A percentile compares a stretch with the other conserved stretches of the same genome.
Evolutionary conservation across 2,797 vertebrate species (phyloP).

Genomic region (Syngnathus rostellatus): DNA sequence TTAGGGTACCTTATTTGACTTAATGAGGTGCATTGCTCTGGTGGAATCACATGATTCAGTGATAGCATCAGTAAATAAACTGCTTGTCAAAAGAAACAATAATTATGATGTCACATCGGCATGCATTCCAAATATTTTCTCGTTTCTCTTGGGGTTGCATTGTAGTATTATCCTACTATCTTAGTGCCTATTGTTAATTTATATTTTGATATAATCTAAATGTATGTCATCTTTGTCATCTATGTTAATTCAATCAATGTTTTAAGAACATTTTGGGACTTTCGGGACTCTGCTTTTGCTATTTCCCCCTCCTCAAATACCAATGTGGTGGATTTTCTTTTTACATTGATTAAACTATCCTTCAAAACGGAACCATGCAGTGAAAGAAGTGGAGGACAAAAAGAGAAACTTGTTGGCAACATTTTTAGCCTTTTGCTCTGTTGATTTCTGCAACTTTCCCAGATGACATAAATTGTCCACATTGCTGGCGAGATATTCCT

Average conservation of each 20-base stretch:
- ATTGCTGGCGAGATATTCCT: slow-evolving; percentile 34
- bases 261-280: background rate
- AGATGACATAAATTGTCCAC: slow-evolving; percentile 7
- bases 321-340: background rate
- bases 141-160: background rate
- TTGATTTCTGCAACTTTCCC: slow-evolving; percentile 14
- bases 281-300: background rate
- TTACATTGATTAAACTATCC: background rate
- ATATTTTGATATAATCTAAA: background rate
- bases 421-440: background rate
- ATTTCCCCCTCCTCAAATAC: background rate
- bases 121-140: background rate
- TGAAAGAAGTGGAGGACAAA: background rate
- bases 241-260: background rate
- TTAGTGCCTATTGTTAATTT: background rate
- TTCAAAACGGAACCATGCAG: background rate
- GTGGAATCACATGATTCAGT: background rate
- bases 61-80: background rate
- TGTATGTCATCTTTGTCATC: background rate
- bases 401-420: background rate
- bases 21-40: background rate
- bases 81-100: background rate
- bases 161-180: background rate
- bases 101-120: background rate
- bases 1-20: background rate